These are phyloP conservation scores for Dromaius novaehollandiae DNA, from an alignment of 2,113 vertebrate genomes.

Conservation along the genomic window DNA sequence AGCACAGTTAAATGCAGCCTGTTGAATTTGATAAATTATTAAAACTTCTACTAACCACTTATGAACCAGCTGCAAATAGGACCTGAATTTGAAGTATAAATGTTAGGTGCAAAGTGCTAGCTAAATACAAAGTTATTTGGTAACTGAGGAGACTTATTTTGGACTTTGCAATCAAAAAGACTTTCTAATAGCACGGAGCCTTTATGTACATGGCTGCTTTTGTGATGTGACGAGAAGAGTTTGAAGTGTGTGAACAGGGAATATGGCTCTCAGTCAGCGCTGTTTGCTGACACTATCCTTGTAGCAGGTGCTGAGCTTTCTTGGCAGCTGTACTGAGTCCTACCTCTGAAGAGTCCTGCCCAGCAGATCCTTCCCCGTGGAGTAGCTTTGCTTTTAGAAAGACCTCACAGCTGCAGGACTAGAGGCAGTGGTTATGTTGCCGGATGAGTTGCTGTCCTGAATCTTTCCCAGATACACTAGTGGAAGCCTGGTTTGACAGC, in stretches of 20 bases:
- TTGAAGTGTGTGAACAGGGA: neutral
- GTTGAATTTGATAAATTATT: neutral
- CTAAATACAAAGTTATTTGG: neutral
- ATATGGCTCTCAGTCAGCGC: neutral
- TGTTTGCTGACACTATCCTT: neutral
- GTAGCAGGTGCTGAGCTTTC: neutral
- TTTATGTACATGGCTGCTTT: neutral
- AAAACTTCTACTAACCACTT: neutral
- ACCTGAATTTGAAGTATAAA: neutral
- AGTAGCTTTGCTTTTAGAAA: neutral
- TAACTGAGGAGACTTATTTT: neutral
- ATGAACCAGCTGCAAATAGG: neutral
- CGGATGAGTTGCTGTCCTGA: neutral
- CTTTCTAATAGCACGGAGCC: neutral
- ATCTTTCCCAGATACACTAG: neutral
- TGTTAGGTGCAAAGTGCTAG: neutral
- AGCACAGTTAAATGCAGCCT: neutral
- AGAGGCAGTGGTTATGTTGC: neutral
- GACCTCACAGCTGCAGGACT: neutral
- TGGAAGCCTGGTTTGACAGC: slow-evolving; percentile 24
- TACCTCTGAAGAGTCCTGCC: neutral
- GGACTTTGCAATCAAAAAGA: neutral
- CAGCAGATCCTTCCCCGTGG: neutral
- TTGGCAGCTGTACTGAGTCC: neutral
- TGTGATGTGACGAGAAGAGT: neutral